Conservation (phyloP, 2,888 invertebrate species). For the Cetonia aurata region DNA sequence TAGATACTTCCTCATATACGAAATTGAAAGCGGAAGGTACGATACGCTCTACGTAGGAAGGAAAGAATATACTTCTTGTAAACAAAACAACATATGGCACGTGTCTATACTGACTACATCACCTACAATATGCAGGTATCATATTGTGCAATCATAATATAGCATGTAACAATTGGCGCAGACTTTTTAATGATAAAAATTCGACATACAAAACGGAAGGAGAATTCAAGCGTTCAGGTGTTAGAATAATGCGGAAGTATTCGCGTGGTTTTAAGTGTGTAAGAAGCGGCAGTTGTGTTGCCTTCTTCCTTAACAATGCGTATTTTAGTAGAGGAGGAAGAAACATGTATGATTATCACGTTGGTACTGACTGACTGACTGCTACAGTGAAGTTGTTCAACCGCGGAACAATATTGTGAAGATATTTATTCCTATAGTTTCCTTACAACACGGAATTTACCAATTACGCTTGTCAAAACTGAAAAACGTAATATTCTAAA, state of each 20-base stretch:
- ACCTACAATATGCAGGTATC: not conserved
- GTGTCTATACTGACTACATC: not conserved
- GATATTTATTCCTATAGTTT: conserved; percentile 18
- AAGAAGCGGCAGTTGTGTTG: conserved; percentile 16
- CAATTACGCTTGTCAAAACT: too few species aligned
- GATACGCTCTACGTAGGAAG: too few species aligned
- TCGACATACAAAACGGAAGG: conserved; percentile 37
- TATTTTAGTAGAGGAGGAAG: too few species aligned
- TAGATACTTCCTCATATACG: conserved; percentile 24
- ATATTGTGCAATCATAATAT: too few species aligned
- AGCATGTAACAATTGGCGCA: not conserved
- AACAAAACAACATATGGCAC: conserved; percentile 43
- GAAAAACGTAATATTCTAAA: too few species aligned
- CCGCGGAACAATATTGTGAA: conserved; percentile 20
- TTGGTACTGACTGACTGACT: too few species aligned
- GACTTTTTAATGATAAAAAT: conserved; percentile 38
- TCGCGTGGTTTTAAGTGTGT: conserved; percentile 16
- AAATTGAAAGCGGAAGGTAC: conserved; percentile 42
- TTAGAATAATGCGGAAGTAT: conserved; percentile 33
- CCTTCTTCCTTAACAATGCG: conserved; percentile 11
- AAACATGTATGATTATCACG: too few species aligned
- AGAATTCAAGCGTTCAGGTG: conserved; percentile 39
- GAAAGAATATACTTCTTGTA: conserved; percentile 12
- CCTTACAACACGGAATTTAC: too few species aligned
- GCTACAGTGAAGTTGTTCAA: not conserved